A percentile compares a stretch with the other conserved stretches of the same genome.
Conservation (phyloP, 2,113 vertebrate species). For the Chaetorhynchus papuensis region DNA sequence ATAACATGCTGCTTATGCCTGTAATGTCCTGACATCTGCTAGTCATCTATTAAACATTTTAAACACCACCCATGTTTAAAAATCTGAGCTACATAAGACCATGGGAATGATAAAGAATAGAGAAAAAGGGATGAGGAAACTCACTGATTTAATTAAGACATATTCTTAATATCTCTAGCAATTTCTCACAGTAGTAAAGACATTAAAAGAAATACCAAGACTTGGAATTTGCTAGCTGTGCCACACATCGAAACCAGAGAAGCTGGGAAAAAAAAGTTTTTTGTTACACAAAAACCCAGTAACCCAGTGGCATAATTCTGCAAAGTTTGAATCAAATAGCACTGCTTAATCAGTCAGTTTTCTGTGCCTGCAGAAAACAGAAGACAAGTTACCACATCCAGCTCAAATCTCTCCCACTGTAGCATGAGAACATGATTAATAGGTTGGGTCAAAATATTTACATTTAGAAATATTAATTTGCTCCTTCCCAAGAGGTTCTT, state of each 20-base stretch:
- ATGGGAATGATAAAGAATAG: not conserved
- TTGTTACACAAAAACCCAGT: not conserved
- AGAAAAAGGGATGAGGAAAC: not conserved
- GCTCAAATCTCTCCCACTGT: not conserved
- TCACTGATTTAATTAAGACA: not conserved
- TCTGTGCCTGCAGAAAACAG: not conserved
- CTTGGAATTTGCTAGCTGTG: not conserved
- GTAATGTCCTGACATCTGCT: not conserved
- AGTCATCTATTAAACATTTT: not conserved
- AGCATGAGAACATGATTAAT: slow-evolving; percentile 11
- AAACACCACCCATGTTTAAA: not conserved
- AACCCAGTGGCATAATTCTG: not conserved
- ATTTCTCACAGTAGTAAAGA: not conserved
- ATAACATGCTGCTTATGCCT: not conserved
- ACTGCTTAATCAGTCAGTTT: not conserved
- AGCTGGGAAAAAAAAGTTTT: not conserved
- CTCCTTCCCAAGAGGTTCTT: slow-evolving; percentile 21
- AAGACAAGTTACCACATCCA: not conserved
- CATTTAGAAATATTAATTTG: slow-evolving; percentile 41
- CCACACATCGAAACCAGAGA: not conserved
- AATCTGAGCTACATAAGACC: not conserved
- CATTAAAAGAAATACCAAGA: not conserved
- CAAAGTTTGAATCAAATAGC: not conserved
- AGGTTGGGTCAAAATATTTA: slow-evolving; percentile 45
- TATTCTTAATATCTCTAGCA: not conserved